These are phyloP conservation scores for Chymomyza caudatula DNA, from an alignment of 2,888 invertebrate genomes.

Conservation along the genomic window DNA sequence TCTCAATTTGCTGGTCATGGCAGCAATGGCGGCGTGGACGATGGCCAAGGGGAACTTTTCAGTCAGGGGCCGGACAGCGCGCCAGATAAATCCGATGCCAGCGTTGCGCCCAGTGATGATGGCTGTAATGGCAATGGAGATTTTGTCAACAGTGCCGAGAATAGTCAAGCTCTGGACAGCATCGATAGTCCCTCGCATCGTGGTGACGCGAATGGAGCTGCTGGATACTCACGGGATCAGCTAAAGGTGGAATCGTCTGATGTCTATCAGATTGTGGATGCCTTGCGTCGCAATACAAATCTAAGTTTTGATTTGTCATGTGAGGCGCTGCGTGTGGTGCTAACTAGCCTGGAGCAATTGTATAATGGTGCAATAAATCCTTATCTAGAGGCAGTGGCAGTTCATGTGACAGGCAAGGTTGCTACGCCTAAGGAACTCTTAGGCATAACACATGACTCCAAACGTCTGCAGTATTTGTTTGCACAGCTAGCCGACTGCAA, in stretches of 20 bases:
- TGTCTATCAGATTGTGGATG: slow-evolving; percentile 88
- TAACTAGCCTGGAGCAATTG: slow-evolving; percentile 79
- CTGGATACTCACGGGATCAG: slow-evolving; percentile 47
- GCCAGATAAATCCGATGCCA: slow-evolving; percentile 68
- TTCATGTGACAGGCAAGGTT: slow-evolving; percentile 82
- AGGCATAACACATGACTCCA: slow-evolving; percentile 88
- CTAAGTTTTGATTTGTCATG: slow-evolving; percentile 92
- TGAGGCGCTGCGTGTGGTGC: slow-evolving; percentile 89
- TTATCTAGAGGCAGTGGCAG: slow-evolving; percentile 82
- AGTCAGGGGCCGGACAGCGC: slow-evolving; percentile 50
- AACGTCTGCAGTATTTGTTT: slow-evolving; percentile 89
- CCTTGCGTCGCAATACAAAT: slow-evolving; percentile 89
- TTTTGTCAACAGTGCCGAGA: slow-evolving; percentile 59
- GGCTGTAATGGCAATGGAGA: slow-evolving; percentile 55
- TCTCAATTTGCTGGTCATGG: slow-evolving; percentile 9
- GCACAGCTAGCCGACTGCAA: slow-evolving; percentile 91
- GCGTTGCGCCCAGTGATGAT: slow-evolving; percentile 62
- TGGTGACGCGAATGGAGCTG: slow-evolving; percentile 1
- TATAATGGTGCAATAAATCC: slow-evolving; percentile 82
- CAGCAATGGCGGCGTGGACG: slow-evolving; percentile 24
- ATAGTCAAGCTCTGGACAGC: slow-evolving; percentile 75
- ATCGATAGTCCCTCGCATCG: slow-evolving; percentile 70
- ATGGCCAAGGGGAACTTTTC: slow-evolving; percentile 31
- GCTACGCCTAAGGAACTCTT: slow-evolving; percentile 82
- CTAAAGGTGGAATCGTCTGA: slow-evolving; percentile 76